These are phyloP conservation scores for Archips xylosteana DNA, from an alignment of 2,888 invertebrate genomes.

Conservation along the genomic window DNA sequence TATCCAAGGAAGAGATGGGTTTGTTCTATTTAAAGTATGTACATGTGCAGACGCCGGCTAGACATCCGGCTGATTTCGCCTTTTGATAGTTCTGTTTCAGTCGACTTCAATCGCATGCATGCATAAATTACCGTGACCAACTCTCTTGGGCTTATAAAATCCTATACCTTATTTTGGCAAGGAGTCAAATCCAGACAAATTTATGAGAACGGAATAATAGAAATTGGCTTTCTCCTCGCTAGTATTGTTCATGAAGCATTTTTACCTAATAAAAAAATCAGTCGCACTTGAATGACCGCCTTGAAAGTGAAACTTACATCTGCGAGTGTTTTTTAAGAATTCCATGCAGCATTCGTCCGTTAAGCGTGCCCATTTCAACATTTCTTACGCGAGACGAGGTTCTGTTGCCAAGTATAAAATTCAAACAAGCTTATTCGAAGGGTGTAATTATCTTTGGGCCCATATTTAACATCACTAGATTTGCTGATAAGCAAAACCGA, in stretches of 20 bases:
- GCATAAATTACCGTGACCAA: conserved; percentile 5
- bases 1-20: conserved; percentile 29
- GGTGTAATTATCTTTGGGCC: neutral
- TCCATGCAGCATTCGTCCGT: conserved; percentile 37
- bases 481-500: neutral
- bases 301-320: conserved; percentile 44
- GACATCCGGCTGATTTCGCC: conserved; percentile 38
- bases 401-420: conserved; percentile 25
- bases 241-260: neutral
- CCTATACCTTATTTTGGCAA: neutral
- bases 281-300: conserved; percentile 40
- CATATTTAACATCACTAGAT: neutral
- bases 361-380: conserved; percentile 41
- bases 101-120: conserved; percentile 27
- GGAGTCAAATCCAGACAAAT: neutral
- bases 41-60: conserved; percentile 40
- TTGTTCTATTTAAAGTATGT: conserved; percentile 37
- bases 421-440: neutral
- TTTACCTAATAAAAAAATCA: conserved; percentile 8
- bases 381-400: conserved; percentile 27
- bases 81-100: conserved; percentile 41
- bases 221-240: conserved; percentile 1
- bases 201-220: neutral
- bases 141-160: neutral
- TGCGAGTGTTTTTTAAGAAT: conserved; percentile 33